Percentiles rank a stretch among this genome's conserved stretches.
These are phyloP conservation scores for Tympanuchus pallidicinctus DNA, from an alignment of 2,113 vertebrate genomes.

Conservation along the genomic window DNA sequence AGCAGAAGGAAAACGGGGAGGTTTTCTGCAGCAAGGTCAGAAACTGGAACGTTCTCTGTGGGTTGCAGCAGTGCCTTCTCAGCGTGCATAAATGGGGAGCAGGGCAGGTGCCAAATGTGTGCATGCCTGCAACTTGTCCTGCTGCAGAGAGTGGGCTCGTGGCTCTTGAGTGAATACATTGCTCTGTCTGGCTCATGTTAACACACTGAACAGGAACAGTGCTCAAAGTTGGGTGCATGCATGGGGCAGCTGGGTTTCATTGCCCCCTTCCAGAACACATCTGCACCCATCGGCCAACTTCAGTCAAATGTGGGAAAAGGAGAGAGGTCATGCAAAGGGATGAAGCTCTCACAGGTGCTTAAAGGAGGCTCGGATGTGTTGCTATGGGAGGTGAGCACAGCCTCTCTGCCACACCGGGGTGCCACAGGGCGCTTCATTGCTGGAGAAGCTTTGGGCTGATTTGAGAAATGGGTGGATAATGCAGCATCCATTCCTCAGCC, in stretches of 20 bases:
- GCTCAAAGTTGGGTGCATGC: rapidly evolving
- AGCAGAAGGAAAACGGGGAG: background rate
- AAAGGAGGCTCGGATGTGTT: background rate
- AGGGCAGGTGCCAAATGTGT: rapidly evolving
- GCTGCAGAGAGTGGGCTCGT: background rate
- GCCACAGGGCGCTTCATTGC: background rate
- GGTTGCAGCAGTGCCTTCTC: background rate
- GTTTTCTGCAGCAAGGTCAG: background rate
- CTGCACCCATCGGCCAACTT: background rate
- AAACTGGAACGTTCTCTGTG: rapidly evolving
- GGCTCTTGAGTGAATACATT: background rate
- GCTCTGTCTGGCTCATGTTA: background rate
- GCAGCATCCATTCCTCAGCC: background rate
- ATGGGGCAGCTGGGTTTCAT: rapidly evolving
- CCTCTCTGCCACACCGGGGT: too few relatives aligned
- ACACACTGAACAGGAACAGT: rapidly evolving
- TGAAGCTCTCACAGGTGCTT: background rate
- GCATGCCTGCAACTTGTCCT: background rate
- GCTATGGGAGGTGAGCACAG: background rate
- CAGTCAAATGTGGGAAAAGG: background rate
- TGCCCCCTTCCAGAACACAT: background rate
- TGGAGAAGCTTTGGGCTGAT: background rate
- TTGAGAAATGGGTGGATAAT: background rate
- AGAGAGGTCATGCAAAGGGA: background rate
- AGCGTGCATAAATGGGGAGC: rapidly evolving